These are phyloP conservation scores for Podabrus alpinus DNA, from an alignment of 2,888 invertebrate species.

Conservation along the genomic window DNA sequence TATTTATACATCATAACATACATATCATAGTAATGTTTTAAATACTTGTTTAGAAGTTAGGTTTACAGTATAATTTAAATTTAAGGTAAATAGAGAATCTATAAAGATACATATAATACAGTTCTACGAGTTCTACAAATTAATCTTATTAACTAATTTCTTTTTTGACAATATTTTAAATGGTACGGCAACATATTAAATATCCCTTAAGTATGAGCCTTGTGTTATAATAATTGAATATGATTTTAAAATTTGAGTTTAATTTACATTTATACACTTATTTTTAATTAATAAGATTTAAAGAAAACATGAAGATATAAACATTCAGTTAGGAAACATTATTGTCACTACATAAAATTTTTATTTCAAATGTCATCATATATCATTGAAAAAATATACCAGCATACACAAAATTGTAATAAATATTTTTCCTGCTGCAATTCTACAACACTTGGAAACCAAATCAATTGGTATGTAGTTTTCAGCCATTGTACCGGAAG, in stretches of 20 bases:
- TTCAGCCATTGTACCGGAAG: conserved; percentile 34
- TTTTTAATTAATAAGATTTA: conserved; percentile 4
- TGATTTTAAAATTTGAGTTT: conserved; percentile 15
- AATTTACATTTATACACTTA: conserved; percentile 21
- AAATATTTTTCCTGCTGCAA: background rate
- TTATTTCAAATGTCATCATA: background rate
- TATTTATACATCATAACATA: background rate
- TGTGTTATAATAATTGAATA: conserved; percentile 8
- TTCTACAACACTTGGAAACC: conserved; percentile 28
- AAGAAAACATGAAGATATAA: conserved; percentile 3
- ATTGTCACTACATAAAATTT: conserved; percentile 50
- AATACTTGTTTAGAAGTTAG: background rate
- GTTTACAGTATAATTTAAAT: background rate
- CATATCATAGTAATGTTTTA: background rate
- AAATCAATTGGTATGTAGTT: conserved; percentile 43
- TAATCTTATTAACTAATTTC: conserved; percentile 37
- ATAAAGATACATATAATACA: conserved; percentile 17
- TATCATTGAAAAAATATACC: background rate
- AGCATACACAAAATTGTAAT: background rate
- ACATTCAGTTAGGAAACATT: conserved; percentile 32
- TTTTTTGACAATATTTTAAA: conserved; percentile 41
- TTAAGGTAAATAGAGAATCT: conserved; percentile 5
- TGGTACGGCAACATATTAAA: conserved; percentile 50
- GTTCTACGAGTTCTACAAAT: conserved; percentile 18
- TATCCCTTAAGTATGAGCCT: conserved; percentile 29